These are phyloP conservation scores for Phrynosoma platyrhinos DNA, from an alignment of 2,113 vertebrate genomes.

Conservation along the genomic window DNA sequence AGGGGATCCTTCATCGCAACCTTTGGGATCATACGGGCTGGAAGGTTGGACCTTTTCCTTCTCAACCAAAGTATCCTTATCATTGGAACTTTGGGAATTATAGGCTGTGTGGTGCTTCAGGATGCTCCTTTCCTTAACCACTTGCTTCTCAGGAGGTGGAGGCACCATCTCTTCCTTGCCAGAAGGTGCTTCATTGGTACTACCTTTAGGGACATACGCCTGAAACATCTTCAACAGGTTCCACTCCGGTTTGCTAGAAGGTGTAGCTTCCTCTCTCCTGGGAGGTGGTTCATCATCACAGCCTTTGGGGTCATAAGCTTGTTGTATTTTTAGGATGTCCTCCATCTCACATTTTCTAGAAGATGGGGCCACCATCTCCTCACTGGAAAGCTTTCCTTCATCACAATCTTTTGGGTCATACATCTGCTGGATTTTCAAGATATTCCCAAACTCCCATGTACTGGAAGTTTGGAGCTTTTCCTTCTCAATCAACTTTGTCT, in stretches of 20 bases:
- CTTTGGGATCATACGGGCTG: not conserved
- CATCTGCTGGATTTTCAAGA: conserved; percentile 5
- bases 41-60: not conserved
- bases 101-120: not conserved
- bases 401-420: conserved; percentile 13
- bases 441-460: no score
- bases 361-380: not conserved
- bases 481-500: not conserved
- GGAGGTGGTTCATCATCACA: not conserved
- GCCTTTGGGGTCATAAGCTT: not conserved
- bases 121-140: not conserved
- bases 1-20: not conserved
- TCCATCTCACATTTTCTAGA: not conserved
- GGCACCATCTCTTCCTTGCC: not conserved
- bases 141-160: not conserved
- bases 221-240: not conserved
- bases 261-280: not conserved
- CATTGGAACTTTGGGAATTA: not conserved
- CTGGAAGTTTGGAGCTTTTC: not conserved
- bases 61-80: not conserved
- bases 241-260: no score
- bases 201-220: not conserved
- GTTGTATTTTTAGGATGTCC: not conserved
- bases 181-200: not conserved
- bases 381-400: not conserved